A percentile compares a stretch with the other conserved stretches of the same genome.
Conservation (phyloP, 1,140 invertebrate genomes). For the Harpegnathos saltator region DNA sequence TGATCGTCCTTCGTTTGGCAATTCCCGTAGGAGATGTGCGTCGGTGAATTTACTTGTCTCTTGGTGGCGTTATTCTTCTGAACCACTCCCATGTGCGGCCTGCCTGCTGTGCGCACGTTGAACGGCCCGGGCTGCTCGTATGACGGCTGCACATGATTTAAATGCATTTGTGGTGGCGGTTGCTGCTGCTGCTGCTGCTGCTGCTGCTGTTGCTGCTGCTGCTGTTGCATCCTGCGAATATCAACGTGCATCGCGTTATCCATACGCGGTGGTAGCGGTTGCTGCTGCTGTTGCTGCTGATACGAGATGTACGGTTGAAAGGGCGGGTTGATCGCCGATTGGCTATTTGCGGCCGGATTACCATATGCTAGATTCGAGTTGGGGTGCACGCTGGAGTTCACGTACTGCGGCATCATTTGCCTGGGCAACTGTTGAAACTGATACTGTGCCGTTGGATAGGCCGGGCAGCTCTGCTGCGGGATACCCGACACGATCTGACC, state of each 20-base stretch:
- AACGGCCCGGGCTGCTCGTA: conserved; percentile 67
- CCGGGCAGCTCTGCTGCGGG: conserved; percentile 74
- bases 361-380: conserved; percentile 62
- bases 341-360: conserved; percentile 50
- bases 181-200: conserved; percentile 64
- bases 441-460: conserved; percentile 76
- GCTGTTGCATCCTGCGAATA: conserved; percentile 62
- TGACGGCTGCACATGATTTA: conserved; percentile 66
- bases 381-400: conserved; percentile 75
- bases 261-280: conserved; percentile 34
- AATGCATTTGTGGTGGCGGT: conserved; percentile 70
- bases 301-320: conserved; percentile 63
- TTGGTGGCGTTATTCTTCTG: conserved; percentile 75
- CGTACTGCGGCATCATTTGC: conserved; percentile 77
- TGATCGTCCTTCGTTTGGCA: conserved; percentile 66
- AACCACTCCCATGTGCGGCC: conserved; percentile 71
- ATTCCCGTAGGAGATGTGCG: conserved; percentile 68
- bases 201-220: conserved; percentile 64
- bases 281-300: conserved; percentile 50
- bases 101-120: conserved; percentile 48
- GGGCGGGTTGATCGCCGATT: conserved; percentile 59
- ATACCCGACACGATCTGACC: conserved; percentile 53
- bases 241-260: conserved; percentile 73
- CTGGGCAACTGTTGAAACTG: conserved; percentile 78
- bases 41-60: conserved; percentile 74